Conservation (phyloP, 2,113 vertebrate genomes). For the Larimichthys polyactis region DNA sequence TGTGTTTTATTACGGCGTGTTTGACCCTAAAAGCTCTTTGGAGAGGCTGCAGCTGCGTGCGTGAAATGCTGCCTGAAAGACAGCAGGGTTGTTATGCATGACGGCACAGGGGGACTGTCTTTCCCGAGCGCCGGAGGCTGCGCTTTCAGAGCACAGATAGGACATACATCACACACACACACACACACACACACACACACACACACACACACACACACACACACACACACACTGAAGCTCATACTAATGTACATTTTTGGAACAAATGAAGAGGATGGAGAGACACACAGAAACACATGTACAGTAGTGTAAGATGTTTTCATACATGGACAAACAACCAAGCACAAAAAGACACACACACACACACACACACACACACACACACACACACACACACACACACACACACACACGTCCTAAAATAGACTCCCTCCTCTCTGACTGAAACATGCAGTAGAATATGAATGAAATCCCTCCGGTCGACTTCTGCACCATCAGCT, state of each 20-base stretch:
- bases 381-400: not conserved
- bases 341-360: not conserved
- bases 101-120: not conserved
- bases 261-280: not conserved
- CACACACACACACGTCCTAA: not conserved
- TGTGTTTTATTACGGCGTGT: constrained; percentile 8
- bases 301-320: constrained; percentile 3
- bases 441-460: constrained; percentile 20
- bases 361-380: no score
- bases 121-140: not conserved
- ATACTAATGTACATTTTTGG: not conserved
- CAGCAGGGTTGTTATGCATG: constrained; percentile 15
- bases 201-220: not conserved
- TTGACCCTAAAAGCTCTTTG: constrained; percentile 17
- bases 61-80: not conserved
- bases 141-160: not conserved
- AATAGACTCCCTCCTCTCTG: constrained; percentile 1
- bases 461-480: constrained; percentile 23
- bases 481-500: constrained; percentile 1
- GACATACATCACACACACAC: not conserved
- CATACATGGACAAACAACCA: not conserved
- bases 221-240: not conserved
- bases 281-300: not conserved
- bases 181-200: not conserved
- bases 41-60: not conserved